These are phyloP conservation scores for Drosophila kuntzei DNA, from an alignment of 2,888 invertebrate genomes.

Conservation along the genomic window DNA sequence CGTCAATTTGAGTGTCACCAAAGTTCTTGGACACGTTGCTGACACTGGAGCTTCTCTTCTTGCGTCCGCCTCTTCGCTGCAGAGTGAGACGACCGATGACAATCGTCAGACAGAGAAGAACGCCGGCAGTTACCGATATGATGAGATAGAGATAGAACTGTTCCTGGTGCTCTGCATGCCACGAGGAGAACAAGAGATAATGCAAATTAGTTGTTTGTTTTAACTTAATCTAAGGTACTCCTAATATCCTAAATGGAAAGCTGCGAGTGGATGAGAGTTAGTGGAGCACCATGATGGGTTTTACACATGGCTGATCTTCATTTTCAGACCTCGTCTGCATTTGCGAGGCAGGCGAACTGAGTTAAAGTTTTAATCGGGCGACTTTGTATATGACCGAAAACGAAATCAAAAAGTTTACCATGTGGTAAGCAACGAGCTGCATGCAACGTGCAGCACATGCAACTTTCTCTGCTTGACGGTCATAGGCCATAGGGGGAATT, in stretches of 20 bases:
- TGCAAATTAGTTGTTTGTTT: conserved; percentile 38
- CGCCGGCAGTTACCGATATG: conserved; percentile 90
- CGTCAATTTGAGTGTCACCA: conserved; percentile 53
- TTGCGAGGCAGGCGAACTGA: conserved; percentile 37
- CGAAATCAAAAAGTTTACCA: conserved; percentile 68
- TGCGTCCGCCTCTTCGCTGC: conserved; percentile 86
- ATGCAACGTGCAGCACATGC: conserved; percentile 63
- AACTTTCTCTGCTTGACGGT: conserved; percentile 44
- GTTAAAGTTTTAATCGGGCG: conserved; percentile 63
- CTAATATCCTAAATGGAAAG: conserved; percentile 27
- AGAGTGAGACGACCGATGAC: conserved; percentile 90
- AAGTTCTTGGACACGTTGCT: conserved; percentile 64
- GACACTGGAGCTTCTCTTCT: conserved; percentile 78
- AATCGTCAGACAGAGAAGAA: conserved; percentile 90
- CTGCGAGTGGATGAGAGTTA: conserved; percentile 28
- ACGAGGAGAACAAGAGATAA: conserved; percentile 25
- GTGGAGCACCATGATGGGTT: conserved; percentile 59
- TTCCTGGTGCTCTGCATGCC: conserved; percentile 83
- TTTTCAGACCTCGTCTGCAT: conserved; percentile 46
- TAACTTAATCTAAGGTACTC: conserved; percentile 1
- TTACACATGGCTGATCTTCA: conserved; percentile 60
- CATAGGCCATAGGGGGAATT: not conserved
- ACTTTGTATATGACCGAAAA: conserved; percentile 66
- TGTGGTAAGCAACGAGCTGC: conserved; percentile 50
- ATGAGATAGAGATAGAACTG: conserved; percentile 93